Base-by-base conservation (phyloP, 1,140 invertebrate genomes). In the Bombus vancouverensis region DNA sequence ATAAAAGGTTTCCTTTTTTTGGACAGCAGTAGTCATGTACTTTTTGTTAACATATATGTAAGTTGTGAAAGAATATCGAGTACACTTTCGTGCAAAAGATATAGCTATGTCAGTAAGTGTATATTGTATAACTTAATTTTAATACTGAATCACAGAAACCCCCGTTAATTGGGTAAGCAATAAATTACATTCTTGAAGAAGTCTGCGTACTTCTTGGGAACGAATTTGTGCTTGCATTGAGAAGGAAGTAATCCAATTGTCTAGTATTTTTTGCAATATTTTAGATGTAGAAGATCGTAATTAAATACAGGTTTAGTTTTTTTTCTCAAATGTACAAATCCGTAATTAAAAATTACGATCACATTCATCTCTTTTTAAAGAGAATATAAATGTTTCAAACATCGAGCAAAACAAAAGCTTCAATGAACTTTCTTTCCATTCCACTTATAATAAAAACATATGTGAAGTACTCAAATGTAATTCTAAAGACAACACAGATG, bases 121-220 rank as follows among this genome's bases (percentile, higher is more conserved):
- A 86, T 83, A 82, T 83, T 59, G 57, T 68, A 83, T 71, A 88
- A 88, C 53, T 88, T 90, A 88, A 88, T 83, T 83, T 90, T 91
- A 91, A 91, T 91, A 91, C 90, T 90, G 90, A 79, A 88, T 91
- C 89, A 87, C 84, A 91, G 84, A 87, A 53, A 47, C 39, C 66
- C 83, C 71, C 83, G 34, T 53, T 28, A 28, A 75, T 72, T 39
- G 70, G 70, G 53, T 44, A 84, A 87, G 42, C 65, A 75, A 90
- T 90, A 84, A 90, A 87, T 81, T 75, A 90, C 47, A 66, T 75
- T 28, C 28, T 66, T 79, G 22, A 78, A 70, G 59, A 86, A 66
- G 65, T 62, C 62, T 42, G 15, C 47, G 74, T 32, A 75, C 15
- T 62, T 88, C 22, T 88, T 59, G 73, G 53, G 5, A 39, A 34